Conservation (phyloP, 2,888 invertebrate species). For the Cantharis flavilabris region DNA sequence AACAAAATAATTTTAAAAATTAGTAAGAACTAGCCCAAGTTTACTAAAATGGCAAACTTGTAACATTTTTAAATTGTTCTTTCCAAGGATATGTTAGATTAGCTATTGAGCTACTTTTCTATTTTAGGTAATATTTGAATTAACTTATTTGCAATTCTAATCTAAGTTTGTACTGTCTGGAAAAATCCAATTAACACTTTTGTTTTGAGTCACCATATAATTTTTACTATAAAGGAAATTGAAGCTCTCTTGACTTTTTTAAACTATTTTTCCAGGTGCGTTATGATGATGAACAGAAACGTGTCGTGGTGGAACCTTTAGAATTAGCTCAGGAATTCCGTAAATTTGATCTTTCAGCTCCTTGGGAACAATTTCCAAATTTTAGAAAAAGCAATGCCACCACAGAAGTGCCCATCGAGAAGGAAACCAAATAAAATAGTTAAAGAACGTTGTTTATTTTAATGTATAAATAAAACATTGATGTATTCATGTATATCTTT, state of each 20-base stretch:
- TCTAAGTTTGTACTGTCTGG: too few species aligned
- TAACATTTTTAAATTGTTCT: too few species aligned
- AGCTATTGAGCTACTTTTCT: too few species aligned
- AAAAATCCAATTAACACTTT: too few species aligned
- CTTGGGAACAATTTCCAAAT: constrained; percentile 98
- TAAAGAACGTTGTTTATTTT: background rate
- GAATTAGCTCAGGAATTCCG: constrained; percentile 98
- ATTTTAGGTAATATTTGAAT: too few species aligned
- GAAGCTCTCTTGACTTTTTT: background rate
- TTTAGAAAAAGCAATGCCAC: constrained; percentile 72
- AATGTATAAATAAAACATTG: background rate
- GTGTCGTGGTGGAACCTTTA: constrained; percentile 94
- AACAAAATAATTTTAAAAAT: background rate
- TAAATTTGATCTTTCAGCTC: constrained; percentile 93
- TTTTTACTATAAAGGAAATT: too few species aligned
- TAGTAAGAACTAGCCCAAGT: too few species aligned
- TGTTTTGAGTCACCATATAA: too few species aligned
- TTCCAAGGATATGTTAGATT: too few species aligned
- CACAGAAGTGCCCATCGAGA: constrained; percentile 60
- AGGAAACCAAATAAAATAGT: constrained; percentile 37
- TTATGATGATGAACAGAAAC: constrained; percentile 96
- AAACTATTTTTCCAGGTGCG: constrained; percentile 65
- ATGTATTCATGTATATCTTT: background rate
- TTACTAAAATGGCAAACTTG: too few species aligned
- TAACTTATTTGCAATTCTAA: too few species aligned